A percentile compares a stretch with the other conserved stretches of the same genome.
Conservation (phyloP, 2,113 vertebrate species). For the Clarias gariepinus region DNA sequence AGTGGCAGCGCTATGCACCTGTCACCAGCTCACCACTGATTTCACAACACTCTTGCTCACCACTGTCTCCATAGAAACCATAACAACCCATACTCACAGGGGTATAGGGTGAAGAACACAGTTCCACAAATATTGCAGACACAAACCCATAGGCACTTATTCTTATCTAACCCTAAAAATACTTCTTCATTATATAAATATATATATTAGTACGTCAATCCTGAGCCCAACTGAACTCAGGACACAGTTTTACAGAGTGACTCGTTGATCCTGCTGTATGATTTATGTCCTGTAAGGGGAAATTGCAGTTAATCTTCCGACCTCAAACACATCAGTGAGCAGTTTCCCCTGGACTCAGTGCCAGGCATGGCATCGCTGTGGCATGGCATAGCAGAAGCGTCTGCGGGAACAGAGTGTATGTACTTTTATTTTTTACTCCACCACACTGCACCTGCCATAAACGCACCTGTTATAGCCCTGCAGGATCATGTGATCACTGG, state of each 20-base stretch:
- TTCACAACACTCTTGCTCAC: slow-evolving; percentile 37
- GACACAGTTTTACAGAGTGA: background rate
- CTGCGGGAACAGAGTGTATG: slow-evolving; percentile 27
- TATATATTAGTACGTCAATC: background rate
- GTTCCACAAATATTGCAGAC: slow-evolving; percentile 5
- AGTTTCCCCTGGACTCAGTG: background rate
- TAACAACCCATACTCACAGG: slow-evolving; percentile 5
- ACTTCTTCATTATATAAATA: background rate
- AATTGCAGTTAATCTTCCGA: slow-evolving; percentile 29
- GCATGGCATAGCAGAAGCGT: slow-evolving; percentile 23
- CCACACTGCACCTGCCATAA: slow-evolving; percentile 14
- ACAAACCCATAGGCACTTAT: background rate
- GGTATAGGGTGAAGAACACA: slow-evolving; percentile 21
- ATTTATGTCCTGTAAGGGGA: slow-evolving; percentile 22
- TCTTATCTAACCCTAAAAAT: background rate
- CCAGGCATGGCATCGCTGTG: slow-evolving; percentile 8
- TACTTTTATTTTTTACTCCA: slow-evolving; percentile 34
- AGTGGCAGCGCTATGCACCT: slow-evolving; percentile 23
- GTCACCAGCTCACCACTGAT: slow-evolving; percentile 43
- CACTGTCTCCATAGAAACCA: slow-evolving; percentile 41
- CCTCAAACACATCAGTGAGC: slow-evolving; percentile 27
- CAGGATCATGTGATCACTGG: slow-evolving; percentile 13
- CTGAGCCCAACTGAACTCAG: background rate
- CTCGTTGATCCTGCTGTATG: background rate
- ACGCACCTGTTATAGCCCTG: slow-evolving; percentile 27